Evolutionary conservation across 2,797 vertebrate species (phyloP).

Genomic region (Syngnathus acus): DNA sequence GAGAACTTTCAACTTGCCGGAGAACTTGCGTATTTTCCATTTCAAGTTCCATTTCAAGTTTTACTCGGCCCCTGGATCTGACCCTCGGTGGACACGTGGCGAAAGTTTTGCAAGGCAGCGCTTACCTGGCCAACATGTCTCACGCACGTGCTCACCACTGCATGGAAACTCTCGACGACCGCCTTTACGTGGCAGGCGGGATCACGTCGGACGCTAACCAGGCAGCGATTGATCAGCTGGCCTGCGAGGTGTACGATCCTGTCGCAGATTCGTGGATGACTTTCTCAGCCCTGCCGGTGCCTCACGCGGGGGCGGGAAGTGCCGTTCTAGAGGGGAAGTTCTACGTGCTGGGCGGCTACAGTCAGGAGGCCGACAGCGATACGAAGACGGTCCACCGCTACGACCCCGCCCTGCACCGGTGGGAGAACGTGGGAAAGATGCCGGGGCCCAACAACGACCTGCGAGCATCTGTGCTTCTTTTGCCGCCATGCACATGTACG

Average conservation of each 20-base stretch:
- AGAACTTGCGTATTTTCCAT: conserved; percentile 7
- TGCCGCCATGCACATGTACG: conserved; percentile 48
- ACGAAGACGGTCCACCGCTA: conserved; percentile 60
- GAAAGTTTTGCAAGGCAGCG: conserved; percentile 49
- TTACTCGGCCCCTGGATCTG: conserved; percentile 49
- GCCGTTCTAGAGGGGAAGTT: conserved; percentile 65
- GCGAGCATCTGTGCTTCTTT: conserved; percentile 51
- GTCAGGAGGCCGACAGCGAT: conserved; percentile 66
- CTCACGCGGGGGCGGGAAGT: conserved; percentile 68
- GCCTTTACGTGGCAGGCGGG: conserved; percentile 67
- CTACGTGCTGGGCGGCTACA: conserved; percentile 72
- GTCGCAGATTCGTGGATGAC: conserved; percentile 5
- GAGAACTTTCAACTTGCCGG: too few species aligned
- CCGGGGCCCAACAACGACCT: conserved; percentile 69
- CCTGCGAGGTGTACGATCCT: conserved; percentile 52
- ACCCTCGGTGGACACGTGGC: conserved; percentile 60
- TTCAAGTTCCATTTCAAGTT: too few species aligned
- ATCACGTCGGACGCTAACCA: conserved; percentile 25
- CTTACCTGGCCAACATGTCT: conserved; percentile 59
- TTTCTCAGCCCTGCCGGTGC: conserved; percentile 13
- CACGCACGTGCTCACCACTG: conserved; percentile 65
- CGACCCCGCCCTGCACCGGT: conserved; percentile 45
- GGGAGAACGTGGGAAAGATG: conserved; percentile 70
- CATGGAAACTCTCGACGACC: conserved; percentile 60
- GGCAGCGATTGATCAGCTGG: conserved; percentile 45